Conservation (phyloP, 2,888 invertebrate species). For the Hirudinaria manillensis region DNA sequence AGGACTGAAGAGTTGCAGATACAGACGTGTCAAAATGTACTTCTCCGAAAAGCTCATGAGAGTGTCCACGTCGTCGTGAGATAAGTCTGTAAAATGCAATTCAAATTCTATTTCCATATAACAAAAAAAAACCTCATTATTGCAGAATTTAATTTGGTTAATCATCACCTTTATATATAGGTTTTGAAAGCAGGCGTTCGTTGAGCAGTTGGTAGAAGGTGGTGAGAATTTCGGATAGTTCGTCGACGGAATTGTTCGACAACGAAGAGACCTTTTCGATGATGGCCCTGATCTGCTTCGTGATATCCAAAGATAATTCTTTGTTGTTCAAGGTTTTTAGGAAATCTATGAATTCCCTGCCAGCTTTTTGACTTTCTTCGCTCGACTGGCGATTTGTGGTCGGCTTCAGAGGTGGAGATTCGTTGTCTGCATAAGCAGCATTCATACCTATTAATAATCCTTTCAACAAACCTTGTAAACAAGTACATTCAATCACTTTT, state of each 20-base stretch:
- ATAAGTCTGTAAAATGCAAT: constrained; percentile 56
- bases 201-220: constrained; percentile 76
- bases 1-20: constrained; percentile 81
- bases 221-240: constrained; percentile 81
- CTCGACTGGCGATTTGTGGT: constrained; percentile 37
- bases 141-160: background rate
- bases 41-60: constrained; percentile 85
- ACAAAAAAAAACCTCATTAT: background rate
- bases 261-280: constrained; percentile 54
- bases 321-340: constrained; percentile 51
- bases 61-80: constrained; percentile 70
- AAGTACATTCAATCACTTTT: background rate
- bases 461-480: too few relatives aligned
- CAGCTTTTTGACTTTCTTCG: constrained; percentile 54
- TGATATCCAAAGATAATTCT: constrained; percentile 56
- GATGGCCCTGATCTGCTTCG: constrained; percentile 58
- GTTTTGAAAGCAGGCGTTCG: constrained; percentile 63
- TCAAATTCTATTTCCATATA: background rate
- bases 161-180: constrained; percentile 50
- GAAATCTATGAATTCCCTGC: constrained; percentile 53
- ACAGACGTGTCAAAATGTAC: constrained; percentile 82
- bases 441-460: too few relatives aligned
- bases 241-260: constrained; percentile 50
- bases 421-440: background rate
- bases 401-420: background rate